Conservation (phyloP, 2,797 vertebrate genomes). For the Mormyrops attenuatus region DNA sequence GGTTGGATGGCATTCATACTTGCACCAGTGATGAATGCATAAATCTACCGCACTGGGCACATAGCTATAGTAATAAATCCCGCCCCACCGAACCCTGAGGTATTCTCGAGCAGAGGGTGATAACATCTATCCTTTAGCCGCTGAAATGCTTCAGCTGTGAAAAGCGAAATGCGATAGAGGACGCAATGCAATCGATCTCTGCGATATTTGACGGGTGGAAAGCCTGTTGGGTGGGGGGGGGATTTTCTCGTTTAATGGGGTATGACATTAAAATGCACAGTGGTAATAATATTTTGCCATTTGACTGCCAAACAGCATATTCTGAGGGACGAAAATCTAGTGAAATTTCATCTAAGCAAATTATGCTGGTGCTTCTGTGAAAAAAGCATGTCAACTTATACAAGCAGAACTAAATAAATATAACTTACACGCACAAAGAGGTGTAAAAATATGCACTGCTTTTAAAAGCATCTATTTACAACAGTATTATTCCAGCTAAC, state of each 20-base stretch:
- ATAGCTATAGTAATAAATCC: background rate
- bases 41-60: background rate
- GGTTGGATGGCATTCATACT: background rate
- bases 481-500: background rate
- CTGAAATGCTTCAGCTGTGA: slow-evolving; percentile 12
- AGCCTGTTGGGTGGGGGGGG: background rate
- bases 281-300: background rate
- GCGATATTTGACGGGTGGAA: background rate
- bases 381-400: background rate
- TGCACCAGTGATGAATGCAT: background rate
- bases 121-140: slow-evolving; percentile 7
- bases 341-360: background rate
- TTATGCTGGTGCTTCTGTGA: background rate
- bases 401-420: background rate
- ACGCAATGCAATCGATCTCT: background rate
- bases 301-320: background rate
- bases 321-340: background rate
- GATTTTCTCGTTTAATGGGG: background rate
- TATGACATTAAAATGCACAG: slow-evolving; percentile 13
- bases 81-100: background rate
- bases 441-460: background rate
- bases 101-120: background rate
- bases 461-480: background rate
- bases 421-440: background rate
- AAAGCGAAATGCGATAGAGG: background rate